Conservation (phyloP, 2,113 vertebrate genomes). For the Fulmarus glacialis region DNA sequence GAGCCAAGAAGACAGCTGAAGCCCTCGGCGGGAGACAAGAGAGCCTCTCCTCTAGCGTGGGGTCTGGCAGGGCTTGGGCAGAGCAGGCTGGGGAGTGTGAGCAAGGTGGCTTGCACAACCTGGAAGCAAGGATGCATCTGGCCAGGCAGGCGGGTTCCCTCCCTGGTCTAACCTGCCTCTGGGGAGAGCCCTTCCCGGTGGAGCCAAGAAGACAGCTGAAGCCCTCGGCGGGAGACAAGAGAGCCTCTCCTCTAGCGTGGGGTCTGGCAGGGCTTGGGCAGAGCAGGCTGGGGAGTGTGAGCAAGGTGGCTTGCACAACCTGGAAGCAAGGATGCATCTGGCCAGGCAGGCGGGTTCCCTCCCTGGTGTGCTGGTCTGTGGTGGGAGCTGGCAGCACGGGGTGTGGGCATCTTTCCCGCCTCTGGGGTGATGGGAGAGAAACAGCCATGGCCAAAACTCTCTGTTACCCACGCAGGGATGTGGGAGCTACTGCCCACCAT, state of each 20-base stretch:
- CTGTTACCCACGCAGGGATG: rapidly evolving
- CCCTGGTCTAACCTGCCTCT: neutral
- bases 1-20: neutral
- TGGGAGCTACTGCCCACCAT: neutral
- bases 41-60: rapidly evolving
- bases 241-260: rapidly evolving
- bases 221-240: rapidly evolving
- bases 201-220: neutral
- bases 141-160: neutral
- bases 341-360: neutral
- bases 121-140: rapidly evolving
- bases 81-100: neutral
- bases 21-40: rapidly evolving
- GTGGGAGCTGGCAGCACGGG: rapidly evolving
- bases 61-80: no score
- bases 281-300: neutral
- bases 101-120: neutral
- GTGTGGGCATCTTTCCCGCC: neutral
- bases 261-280: no score
- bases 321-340: rapidly evolving
- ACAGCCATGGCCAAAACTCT: neutral
- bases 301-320: neutral
- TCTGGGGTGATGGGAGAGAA: neutral
- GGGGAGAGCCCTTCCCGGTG: rapidly evolving
- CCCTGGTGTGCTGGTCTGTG: rapidly evolving